Evolutionary conservation across 2,113 vertebrate genomes (phyloP), one percentile per base, ranked within the genome.

Genomic region (Rhegmatorhina hoffmannsi): DNA sequence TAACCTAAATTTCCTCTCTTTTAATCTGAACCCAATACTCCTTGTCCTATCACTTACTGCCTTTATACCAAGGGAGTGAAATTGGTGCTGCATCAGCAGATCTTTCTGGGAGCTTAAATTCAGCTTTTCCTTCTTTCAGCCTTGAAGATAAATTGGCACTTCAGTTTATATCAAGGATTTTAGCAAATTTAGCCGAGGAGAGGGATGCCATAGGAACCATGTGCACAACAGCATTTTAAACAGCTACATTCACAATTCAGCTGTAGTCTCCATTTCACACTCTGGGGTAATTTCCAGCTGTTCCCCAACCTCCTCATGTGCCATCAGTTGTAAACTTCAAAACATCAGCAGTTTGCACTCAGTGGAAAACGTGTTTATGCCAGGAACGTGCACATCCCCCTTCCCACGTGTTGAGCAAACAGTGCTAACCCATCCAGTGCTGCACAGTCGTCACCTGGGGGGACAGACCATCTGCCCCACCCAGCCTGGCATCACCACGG

Each of bases 341-440:
- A 47, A 36, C 58, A 18, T 4, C 78, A 6, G 10, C 79, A 29
- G 43, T n/a, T 49, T 25, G 55, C 44, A 9, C 25, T 15, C 19
- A 11, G 0, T 21, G 62, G 29, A 9, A 47, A 38, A 4, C 0
- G 0, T 0, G 80, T 13, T 72, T 3, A 2, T 3, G 31, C 58
- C 78, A 62, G 84, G 60, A 24, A 43, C 0, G 4, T 43, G 52
- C 52, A 34, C 28, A 0, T 13, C 46, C 66, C 87, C 4, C 20
- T n/a, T 52, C 1, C 14, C 56, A 8, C 1, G 1, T 1, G 0
- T 3, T 3, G 43, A 31, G 40, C 67, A 14, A 5, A 7, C 19
- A 34, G 38, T 1, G 56, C 50, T 13, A 21, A 10, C 55, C 43
- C 8, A 38, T 0, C 0, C 82, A 9, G 58, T 2, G 0, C 67